Base-by-base conservation (phyloP, 2,113 vertebrate species). In the Cyphomyrus plagiostoma region DNA sequence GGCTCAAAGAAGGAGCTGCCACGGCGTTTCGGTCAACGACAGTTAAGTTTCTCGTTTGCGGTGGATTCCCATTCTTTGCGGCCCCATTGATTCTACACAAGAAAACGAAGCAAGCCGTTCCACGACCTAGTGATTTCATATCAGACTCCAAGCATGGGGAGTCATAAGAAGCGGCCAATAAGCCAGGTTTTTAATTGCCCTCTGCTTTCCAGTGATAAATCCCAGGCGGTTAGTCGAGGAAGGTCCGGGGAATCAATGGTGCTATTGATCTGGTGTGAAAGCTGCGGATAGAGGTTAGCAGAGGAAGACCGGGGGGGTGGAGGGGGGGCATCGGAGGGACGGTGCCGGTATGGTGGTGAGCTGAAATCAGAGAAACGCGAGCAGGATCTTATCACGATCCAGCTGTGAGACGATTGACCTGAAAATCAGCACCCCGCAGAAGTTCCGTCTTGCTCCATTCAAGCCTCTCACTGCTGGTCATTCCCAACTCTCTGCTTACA, bases 331-430 rank as follows among this genome's bases (percentile, higher is more conserved):
- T 39, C 39, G 62, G 62, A 13, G 62, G 50, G 50, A 88, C 19
- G 87, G 15, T 46, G 26, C 8, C 23, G 5, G 48, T 52, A 19
- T 10, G 45, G 26, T 0, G 17, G 15, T 21, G 45, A 6, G n/a
- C 70, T 82, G 70, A 89, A 80, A 89, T 86, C 46, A 85, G 58
- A 82, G 58, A 42, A 86, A 50, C 17, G 89, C 82, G 83, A 80
- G 42, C 83, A 42, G 87, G 80, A 53, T 89, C 91, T 92, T 91
- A 92, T 92, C 90, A 82, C 88, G 49, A 26, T 80, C 82, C 87
- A 88, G 90, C 90, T 90, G 87, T 84, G 66, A 91, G 84, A 86
- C 88, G 90, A 89, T 87, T 91, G 93, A 94, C 91, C 92, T 90
- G 74, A 89, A 88, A 88, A 91, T 90, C 90, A 91, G 87, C 35